Evolutionary conservation across 2,888 invertebrate genomes (phyloP).

Genomic region (Spisula solida): DNA sequence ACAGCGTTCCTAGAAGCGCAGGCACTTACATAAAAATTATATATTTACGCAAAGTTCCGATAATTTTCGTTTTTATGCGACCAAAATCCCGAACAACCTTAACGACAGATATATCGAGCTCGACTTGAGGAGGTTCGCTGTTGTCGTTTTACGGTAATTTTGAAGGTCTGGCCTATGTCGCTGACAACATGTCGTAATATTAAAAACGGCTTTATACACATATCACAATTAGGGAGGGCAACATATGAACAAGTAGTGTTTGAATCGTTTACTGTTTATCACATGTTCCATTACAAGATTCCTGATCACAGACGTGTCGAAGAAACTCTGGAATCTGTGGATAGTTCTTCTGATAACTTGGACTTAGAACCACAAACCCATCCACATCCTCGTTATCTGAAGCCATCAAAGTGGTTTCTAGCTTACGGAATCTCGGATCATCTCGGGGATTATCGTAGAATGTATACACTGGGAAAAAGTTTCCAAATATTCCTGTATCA

Average conservation of each 20-base stretch:
- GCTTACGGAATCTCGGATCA: constrained; percentile 77
- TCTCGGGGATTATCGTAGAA: constrained; percentile 70
- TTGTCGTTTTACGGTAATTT: too few relatives aligned
- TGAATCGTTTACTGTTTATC: neutral
- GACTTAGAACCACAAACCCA: constrained; percentile 78
- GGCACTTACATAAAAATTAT: too few relatives aligned
- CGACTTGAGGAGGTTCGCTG: too few relatives aligned
- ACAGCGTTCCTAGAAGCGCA: too few relatives aligned
- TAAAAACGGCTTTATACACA: too few relatives aligned
- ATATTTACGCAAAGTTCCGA: too few relatives aligned
- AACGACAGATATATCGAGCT: too few relatives aligned
- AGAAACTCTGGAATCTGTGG: constrained; percentile 53
- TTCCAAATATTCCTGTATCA: constrained; percentile 72
- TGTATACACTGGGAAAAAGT: constrained; percentile 70
- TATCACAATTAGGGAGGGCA: neutral
- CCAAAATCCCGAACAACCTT: too few relatives aligned
- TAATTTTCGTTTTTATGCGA: too few relatives aligned
- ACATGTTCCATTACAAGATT: neutral
- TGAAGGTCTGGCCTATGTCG: too few relatives aligned
- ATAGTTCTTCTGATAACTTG: constrained; percentile 69
- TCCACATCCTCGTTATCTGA: constrained; percentile 70
- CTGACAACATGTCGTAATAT: too few relatives aligned
- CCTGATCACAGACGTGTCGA: neutral
- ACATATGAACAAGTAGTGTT: neutral
- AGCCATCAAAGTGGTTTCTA: constrained; percentile 74